phyloP scores from a whole-genome alignment of 2,113 vertebrate genomes.

The Nycticryphes semicollaris region DNA sequence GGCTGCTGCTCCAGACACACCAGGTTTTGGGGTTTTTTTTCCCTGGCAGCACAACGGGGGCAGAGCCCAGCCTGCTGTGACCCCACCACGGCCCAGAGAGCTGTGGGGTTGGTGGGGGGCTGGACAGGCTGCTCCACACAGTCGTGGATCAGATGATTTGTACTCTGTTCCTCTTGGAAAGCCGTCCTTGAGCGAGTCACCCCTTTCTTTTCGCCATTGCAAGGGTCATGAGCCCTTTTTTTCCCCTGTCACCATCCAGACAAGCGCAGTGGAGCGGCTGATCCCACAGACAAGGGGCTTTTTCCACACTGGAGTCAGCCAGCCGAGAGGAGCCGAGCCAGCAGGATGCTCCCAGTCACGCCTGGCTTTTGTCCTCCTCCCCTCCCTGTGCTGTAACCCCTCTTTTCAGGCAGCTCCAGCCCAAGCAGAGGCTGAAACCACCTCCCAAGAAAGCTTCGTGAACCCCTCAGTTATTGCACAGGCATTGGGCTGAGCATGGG shows the following conservation, averaged over 20 bases:
- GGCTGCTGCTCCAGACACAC: background rate
- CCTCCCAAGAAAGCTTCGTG: background rate
- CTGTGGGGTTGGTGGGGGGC: background rate
- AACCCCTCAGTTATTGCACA: background rate
- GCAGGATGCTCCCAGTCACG: background rate
- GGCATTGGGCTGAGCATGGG: background rate
- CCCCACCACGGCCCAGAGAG: background rate
- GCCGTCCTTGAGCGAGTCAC: background rate
- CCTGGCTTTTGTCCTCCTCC: background rate
- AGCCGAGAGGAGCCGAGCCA: background rate
- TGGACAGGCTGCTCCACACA: background rate
- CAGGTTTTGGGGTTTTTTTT: background rate
- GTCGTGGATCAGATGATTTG: accelerated
- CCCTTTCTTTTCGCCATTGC: background rate
- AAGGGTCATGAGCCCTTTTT: background rate
- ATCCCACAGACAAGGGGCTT: background rate
- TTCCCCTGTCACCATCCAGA: background rate
- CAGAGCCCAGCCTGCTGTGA: background rate
- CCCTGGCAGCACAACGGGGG: background rate
- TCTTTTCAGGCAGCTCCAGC: background rate
- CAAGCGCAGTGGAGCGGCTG: background rate
- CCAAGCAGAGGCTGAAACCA: background rate
- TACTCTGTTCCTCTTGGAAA: background rate
- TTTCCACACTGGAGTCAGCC: background rate
- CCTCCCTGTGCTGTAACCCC: accelerated